Evolutionary conservation across 2,888 invertebrate species (phyloP).

Genomic region (Poecilobothrus nobilitatus): DNA sequence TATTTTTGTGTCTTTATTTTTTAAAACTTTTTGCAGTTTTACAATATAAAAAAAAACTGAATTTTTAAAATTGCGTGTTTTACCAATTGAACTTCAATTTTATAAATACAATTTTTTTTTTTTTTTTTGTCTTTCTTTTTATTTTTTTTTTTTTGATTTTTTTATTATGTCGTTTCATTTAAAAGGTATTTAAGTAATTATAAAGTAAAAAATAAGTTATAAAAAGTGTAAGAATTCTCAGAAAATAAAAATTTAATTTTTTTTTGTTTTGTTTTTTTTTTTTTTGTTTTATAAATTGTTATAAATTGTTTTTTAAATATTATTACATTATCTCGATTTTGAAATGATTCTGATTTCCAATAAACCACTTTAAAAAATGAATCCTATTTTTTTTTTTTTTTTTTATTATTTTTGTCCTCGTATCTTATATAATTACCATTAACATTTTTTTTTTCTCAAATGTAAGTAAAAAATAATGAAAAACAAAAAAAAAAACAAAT

Average conservation of each 20-base stretch:
- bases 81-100: slow-evolving; percentile 1
- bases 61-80: background rate
- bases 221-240: background rate
- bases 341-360: background rate
- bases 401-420: too few relatives aligned
- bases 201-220: background rate
- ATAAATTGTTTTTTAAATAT: background rate
- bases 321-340: background rate
- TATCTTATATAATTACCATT: background rate
- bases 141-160: background rate
- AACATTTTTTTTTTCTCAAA: background rate
- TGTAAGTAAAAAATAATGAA: background rate
- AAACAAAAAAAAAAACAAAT: background rate
- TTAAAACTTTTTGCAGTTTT: too few relatives aligned
- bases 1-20: too few relatives aligned
- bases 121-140: too few relatives aligned
- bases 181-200: slow-evolving; percentile 5
- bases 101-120: background rate
- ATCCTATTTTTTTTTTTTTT: background rate
- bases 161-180: too few relatives aligned
- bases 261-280: background rate
- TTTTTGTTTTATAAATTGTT: too few relatives aligned
- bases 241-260: background rate
- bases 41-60: background rate
- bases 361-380: background rate